Evolutionary conservation across 2,888 invertebrate genomes (phyloP).

Genomic region (Falcaria lacertinaria): DNA sequence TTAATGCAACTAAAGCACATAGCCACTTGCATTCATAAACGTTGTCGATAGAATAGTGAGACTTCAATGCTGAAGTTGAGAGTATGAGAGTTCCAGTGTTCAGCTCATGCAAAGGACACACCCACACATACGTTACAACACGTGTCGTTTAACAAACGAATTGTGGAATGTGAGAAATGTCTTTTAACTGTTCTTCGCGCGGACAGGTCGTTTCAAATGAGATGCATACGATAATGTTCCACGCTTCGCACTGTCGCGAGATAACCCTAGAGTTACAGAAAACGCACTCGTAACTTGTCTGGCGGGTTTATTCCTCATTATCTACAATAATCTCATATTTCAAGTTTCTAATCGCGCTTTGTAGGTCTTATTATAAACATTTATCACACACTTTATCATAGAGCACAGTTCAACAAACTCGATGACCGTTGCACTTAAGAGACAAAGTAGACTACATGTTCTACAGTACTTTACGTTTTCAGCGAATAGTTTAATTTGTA

Average conservation of each 20-base stretch:
- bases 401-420: neutral
- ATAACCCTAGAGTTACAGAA: constrained; percentile 24
- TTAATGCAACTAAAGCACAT: constrained; percentile 13
- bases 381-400: constrained; percentile 11
- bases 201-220: constrained; percentile 25
- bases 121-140: constrained; percentile 33
- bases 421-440: neutral
- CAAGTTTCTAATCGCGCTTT: constrained; percentile 27
- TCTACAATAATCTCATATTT: constrained; percentile 23
- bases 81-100: neutral
- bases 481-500: neutral
- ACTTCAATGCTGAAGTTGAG: neutral
- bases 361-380: constrained; percentile 11
- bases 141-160: constrained; percentile 34
- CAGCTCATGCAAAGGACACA: constrained; percentile 28
- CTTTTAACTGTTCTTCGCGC: constrained; percentile 53
- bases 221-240: constrained; percentile 38
- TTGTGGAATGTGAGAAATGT: constrained; percentile 61
- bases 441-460: neutral
- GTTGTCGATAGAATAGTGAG: constrained; percentile 5
- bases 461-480: neutral
- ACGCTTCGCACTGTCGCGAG: constrained; percentile 27
- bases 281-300: constrained; percentile 13
- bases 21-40: constrained; percentile 5
- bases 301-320: constrained; percentile 20